Evolutionary conservation across 2,888 invertebrate genomes (phyloP), one percentile per base, ranked within the genome.

Genomic region (Eupithecia inturbata): DNA sequence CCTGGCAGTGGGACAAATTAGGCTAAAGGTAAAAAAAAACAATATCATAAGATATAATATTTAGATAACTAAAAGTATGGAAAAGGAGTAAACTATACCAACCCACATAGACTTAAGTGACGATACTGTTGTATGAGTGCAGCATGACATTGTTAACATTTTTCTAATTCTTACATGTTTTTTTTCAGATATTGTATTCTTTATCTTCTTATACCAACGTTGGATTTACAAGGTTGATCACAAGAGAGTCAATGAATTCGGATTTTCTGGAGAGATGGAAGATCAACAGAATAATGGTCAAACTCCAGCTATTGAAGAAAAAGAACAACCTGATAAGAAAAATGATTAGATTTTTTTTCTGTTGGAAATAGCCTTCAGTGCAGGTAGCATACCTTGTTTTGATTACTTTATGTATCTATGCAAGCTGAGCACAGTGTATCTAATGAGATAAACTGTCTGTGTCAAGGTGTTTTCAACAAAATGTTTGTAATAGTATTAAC

Each of bases 211-310:
- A 79, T 99, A 99, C 91, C 99, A 99, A 94, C 96, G 98, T 79
- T 99, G 98, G 97, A 99, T 99, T 82, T 99, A 99, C 95, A 98
- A 98, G 84, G 99, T 98, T 64, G 99, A 99, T 92, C 97, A 97
- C 75, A 97, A 97, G 79, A 96, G 99, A 79, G 96, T 98, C 71
- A 99, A 99, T 91, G 99, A 99, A 90, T 99, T 98, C 95, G 99
- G 99, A n/a, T 99, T 98, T 89, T 98, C 98, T 62, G 98, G 97
- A 60, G 99, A 99, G 89, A 98, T 98, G 97, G 96, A 97, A 80
- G 95, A 96, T 66, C 95, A 96, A 79, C 87, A 95, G 83, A 87
- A 92, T 62, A 91, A 87, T 85, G 89, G 85, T 3, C 63, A 72
- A 66, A 84, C 87, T 66, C 86, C 89, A 33, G 92, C 93, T 64